phyloP scores from a whole-genome alignment of 2,113 vertebrate species.

The Laticauda laticaudata region DNA sequence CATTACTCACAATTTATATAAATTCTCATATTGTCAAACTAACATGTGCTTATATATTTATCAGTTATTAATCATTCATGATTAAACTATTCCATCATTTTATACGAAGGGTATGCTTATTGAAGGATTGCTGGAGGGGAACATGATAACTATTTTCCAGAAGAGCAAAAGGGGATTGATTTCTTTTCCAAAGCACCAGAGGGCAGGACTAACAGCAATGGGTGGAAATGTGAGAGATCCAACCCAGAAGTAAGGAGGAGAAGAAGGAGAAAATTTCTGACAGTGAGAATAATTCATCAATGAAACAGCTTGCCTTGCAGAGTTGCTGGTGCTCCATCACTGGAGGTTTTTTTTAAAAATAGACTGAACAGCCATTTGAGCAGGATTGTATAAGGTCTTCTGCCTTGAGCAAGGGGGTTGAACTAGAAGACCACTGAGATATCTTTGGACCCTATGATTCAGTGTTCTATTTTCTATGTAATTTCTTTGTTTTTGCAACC shows the following conservation, averaged over 20 bases:
- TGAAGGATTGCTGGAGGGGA: neutral
- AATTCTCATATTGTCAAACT: too few species aligned
- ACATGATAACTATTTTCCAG: neutral
- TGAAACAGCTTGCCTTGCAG: neutral
- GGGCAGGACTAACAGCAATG: neutral
- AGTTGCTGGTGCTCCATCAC: neutral
- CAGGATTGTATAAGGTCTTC: neutral
- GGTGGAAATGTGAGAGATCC: neutral
- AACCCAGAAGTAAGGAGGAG: neutral
- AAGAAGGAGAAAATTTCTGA: neutral
- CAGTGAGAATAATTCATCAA: neutral
- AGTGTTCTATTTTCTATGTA: neutral
- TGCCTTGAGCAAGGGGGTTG: neutral
- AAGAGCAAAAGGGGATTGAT: neutral
- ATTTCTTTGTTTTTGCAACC: neutral
- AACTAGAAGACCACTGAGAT: neutral
- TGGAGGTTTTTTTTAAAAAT: neutral
- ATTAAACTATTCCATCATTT: too few species aligned
- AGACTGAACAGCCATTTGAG: neutral
- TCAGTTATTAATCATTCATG: too few species aligned
- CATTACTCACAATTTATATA: too few species aligned
- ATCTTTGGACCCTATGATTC: neutral
- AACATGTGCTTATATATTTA: too few species aligned
- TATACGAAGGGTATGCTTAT: neutral
- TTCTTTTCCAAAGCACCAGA: neutral